phyloP scores from a whole-genome alignment of 2,888 invertebrate genomes.

The Aquatica leii region DNA sequence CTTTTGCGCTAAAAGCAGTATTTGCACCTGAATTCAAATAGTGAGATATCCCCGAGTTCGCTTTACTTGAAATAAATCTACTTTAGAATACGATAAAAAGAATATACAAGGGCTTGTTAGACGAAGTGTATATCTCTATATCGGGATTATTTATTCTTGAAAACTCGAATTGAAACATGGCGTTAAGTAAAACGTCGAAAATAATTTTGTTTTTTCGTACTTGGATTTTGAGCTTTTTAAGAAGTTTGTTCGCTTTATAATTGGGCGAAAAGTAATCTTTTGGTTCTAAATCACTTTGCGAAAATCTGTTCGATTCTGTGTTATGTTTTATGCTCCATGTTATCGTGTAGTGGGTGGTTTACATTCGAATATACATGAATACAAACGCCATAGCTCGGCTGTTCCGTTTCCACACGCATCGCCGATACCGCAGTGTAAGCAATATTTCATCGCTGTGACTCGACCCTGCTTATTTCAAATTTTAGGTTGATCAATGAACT shows the following conservation, averaged over 20 bases:
- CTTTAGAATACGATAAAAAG: conserved; percentile 33
- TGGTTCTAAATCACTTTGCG: conserved; percentile 41
- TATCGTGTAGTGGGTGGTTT: conserved; percentile 51
- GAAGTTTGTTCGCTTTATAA: no score
- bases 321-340: conserved; percentile 44
- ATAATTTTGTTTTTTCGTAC: no score
- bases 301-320: conserved; percentile 44
- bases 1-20: conserved; percentile 28
- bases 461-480: conserved; percentile 52
- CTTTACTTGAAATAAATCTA: conserved; percentile 31
- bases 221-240: no score
- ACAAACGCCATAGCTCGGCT: conserved; percentile 44
- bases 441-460: conserved; percentile 52
- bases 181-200: no score
- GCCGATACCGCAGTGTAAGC: conserved; percentile 49
- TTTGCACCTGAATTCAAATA: conserved; percentile 32
- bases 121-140: conserved; percentile 25
- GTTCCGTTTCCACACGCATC: conserved; percentile 49
- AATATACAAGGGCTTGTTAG: conserved; percentile 12
- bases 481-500: conserved; percentile 56
- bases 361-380: conserved; percentile 50
- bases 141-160: conserved; percentile 26
- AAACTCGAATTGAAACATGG: conserved; percentile 15
- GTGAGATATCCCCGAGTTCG: conserved; percentile 30
- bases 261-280: conserved; percentile 33